These are phyloP conservation scores for Seriola aureovittata DNA, from an alignment of 2,113 vertebrate genomes.

Conservation along the genomic window DNA sequence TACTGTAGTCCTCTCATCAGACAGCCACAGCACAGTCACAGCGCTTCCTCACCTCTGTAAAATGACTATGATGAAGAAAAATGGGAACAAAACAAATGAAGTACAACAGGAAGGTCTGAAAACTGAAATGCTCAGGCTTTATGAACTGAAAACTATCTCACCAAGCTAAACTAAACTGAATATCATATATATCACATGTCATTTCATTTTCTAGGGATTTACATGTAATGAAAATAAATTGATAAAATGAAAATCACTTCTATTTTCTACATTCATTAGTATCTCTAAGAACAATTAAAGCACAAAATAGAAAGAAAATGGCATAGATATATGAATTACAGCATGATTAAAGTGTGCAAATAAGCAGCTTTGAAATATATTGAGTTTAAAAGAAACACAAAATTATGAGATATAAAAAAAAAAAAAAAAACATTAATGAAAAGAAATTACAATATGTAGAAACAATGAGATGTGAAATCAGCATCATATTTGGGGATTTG, in stretches of 20 bases:
- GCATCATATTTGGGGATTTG: too few relatives aligned
- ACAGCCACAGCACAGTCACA: neutral
- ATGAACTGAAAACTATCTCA: neutral
- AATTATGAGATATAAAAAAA: neutral
- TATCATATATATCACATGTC: too few relatives aligned
- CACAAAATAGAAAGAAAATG: neutral
- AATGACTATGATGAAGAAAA: neutral
- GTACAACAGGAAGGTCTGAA: neutral
- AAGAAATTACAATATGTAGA: neutral
- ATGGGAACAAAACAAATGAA: neutral
- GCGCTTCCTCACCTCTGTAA: neutral
- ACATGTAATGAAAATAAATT: neutral
- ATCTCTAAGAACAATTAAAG: neutral
- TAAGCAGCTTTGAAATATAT: too few relatives aligned
- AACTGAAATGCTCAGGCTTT: neutral
- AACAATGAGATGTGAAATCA: too few relatives aligned
- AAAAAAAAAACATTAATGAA: neutral
- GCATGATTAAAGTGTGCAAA: too few relatives aligned
- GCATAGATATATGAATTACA: too few relatives aligned
- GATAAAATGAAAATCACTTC: neutral
- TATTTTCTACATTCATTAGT: neutral
- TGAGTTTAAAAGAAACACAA: too few relatives aligned
- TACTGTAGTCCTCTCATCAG: neutral
- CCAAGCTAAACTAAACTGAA: neutral
- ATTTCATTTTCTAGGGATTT: too few relatives aligned